Evolutionary conservation across 2,113 vertebrate genomes (phyloP).

Genomic region (Leiothrix lutea): DNA sequence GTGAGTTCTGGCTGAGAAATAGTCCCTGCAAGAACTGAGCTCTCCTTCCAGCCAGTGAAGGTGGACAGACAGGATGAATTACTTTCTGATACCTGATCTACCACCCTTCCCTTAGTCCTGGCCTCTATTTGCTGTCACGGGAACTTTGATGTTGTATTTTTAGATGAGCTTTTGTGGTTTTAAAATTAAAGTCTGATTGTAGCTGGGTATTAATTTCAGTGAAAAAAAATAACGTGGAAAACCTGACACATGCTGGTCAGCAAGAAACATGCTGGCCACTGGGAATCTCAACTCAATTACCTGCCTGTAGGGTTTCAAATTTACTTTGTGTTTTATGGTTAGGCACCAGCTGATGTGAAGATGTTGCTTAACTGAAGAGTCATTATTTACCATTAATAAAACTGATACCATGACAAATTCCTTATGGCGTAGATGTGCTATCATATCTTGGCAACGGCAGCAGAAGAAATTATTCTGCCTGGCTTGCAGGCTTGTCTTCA

Average conservation of each 20-base stretch:
- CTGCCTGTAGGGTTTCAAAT: background rate
- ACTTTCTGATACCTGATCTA: background rate
- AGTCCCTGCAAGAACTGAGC: background rate
- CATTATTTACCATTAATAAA: constrained; percentile 51
- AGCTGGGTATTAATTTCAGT: background rate
- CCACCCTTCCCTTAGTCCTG: background rate
- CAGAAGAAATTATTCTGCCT: constrained; percentile 50
- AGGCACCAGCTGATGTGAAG: background rate
- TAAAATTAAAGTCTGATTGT: background rate
- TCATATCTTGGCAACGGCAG: constrained; percentile 38
- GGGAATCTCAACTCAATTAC: background rate
- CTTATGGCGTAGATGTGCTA: constrained; percentile 3
- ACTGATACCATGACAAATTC: constrained; percentile 30
- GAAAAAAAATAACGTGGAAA: background rate
- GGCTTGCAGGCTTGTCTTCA: constrained; percentile 43
- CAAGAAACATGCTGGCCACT: background rate
- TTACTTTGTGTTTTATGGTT: background rate
- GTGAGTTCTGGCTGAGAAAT: background rate
- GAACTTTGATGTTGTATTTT: constrained; percentile 11
- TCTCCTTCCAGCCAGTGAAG: background rate
- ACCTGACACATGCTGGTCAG: background rate
- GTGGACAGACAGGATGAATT: background rate
- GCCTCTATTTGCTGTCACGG: background rate
- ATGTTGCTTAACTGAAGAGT: constrained; percentile 21
- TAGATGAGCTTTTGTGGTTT: background rate